Conservation (phyloP, 2,113 vertebrate species). For the Megaptera novaeangliae region DNA sequence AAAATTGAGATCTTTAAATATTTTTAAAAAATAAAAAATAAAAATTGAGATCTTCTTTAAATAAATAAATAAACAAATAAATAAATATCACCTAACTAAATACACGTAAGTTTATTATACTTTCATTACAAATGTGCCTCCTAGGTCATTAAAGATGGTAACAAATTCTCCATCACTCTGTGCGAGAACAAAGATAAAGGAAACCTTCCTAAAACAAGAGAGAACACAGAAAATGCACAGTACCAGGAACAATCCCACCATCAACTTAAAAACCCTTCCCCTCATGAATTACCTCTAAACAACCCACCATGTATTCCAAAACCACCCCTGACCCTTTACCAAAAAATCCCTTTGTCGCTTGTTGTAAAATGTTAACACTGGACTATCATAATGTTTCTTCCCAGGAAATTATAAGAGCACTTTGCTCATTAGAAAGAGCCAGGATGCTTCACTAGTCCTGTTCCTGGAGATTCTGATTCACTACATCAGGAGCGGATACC, state of each 20-base stretch:
- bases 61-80: no score
- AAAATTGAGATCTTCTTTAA: no score
- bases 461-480: not conserved
- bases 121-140: not conserved
- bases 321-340: not conserved
- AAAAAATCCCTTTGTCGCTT: not conserved
- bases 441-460: not conserved
- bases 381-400: not conserved
- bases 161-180: not conserved
- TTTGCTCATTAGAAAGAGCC: not conserved
- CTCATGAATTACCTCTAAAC: not conserved
- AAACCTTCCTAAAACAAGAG: not conserved
- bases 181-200: not conserved
- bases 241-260: not conserved
- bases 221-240: not conserved
- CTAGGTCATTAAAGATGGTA: not conserved
- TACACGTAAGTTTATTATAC: not conserved
- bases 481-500: rapidly evolving
- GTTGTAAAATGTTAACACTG: not conserved
- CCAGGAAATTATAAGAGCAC: not conserved
- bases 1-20: no score
- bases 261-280: not conserved
- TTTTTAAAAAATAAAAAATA: no score
- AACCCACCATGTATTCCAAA: not conserved
- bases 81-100: not conserved